phyloP scores from a whole-genome alignment of 2,888 invertebrate species.

The Agrenia bidenticulata region DNA sequence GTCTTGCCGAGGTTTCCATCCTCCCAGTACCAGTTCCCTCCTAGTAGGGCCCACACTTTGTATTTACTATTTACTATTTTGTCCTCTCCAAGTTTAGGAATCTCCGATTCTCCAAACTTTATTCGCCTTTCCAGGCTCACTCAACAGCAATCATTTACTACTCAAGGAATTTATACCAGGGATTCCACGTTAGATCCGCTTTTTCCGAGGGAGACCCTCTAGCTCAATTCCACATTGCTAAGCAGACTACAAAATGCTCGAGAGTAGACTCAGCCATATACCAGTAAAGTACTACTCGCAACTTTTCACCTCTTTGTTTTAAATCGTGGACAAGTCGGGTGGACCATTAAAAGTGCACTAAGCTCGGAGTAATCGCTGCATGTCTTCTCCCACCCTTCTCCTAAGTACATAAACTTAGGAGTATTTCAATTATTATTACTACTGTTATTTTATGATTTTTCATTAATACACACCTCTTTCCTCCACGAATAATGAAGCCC shows the following conservation, averaged over 20 bases:
- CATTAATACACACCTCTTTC: not conserved
- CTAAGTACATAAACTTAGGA: not conserved
- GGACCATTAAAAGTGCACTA: no score
- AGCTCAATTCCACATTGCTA: not conserved
- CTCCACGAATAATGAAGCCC: no score
- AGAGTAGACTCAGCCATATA: no score
- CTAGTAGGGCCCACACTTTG: no score
- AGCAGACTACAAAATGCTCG: not conserved
- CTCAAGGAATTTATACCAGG: slow-evolving; percentile 10
- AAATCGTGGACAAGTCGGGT: no score
- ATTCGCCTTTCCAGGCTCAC: slow-evolving; percentile 5
- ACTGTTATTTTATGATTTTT: slow-evolving; percentile 9
- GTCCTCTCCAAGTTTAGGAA: slow-evolving; percentile 1
- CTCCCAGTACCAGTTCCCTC: slow-evolving; percentile 12
- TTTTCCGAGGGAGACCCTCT: no score
- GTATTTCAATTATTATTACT: not conserved
- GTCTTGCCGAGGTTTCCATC: slow-evolving; percentile 51
- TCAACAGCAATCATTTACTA: slow-evolving; percentile 22
- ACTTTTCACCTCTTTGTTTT: not conserved
- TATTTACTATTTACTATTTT: no score
- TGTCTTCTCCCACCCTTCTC: slow-evolving; percentile 14
- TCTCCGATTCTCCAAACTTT: slow-evolving; percentile 2
- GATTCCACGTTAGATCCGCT: not conserved
- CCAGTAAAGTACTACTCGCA: no score
- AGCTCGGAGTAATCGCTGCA: not conserved